Evolutionary conservation across 2,113 vertebrate genomes (phyloP).

Genomic region (Nannospalax galili): DNA sequence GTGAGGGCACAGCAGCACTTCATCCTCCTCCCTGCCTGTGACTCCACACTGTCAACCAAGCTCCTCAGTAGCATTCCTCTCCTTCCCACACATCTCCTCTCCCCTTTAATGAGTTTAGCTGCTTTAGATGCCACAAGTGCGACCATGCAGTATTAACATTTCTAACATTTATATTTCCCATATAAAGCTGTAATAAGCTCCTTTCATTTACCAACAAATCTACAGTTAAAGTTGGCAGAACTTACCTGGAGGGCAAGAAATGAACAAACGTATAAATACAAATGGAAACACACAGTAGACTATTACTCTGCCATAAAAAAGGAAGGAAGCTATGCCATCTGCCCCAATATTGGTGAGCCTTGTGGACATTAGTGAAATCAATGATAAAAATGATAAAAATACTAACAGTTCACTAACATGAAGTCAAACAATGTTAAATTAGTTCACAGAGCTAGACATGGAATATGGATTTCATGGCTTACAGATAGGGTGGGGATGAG

Average conservation of each 20-base stretch:
- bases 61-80: too few species aligned
- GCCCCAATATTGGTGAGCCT: background rate
- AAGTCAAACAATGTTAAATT: background rate
- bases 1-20: background rate
- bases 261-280: too few species aligned
- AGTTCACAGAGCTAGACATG: background rate
- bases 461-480: background rate
- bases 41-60: background rate
- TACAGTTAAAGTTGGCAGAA: background rate
- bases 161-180: background rate
- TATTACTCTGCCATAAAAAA: background rate
- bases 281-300: background rate
- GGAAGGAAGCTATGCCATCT: background rate
- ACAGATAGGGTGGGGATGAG: too few species aligned
- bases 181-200: background rate
- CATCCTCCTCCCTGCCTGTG: background rate
- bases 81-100: background rate
- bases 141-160: background rate
- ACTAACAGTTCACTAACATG: background rate
- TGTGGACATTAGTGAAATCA: background rate
- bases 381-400: background rate
- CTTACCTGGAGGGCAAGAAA: background rate
- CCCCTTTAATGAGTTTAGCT: background rate
- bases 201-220: background rate
- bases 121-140: background rate